Base-by-base conservation (phyloP, 2,113 vertebrate genomes). In the Leptobrachium ailaonicum region DNA sequence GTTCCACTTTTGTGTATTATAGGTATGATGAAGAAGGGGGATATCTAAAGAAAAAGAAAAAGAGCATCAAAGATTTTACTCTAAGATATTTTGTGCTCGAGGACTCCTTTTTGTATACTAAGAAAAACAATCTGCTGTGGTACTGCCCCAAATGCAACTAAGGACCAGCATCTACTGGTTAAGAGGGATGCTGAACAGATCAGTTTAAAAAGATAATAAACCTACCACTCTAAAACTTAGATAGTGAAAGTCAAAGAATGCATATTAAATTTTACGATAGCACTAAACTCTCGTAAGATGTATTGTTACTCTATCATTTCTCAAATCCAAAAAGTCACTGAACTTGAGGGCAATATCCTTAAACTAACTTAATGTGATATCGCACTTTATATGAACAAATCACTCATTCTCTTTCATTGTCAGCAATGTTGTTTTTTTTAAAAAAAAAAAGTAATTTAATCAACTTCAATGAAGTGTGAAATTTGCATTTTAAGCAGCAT, bases 391-490 rank as follows among this genome's bases (percentile, higher is more conserved):
- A 54, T 75, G 53, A 20, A 42, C 73, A 58, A 62, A 75, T 75
- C 64, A 20, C 64, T 62, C 40, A 67, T 68, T 67, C 42, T 80
- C 42, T 44, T 11, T 69, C 41, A 58, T 63, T 50, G 71, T 81
- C 79, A 81, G 79, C 79, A 75, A 69, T 64, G 75, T 81, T 81
- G 20, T 32, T 32, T 40, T 74, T 68, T 45, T 54, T 5, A 50
- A 50, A 50, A 50, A 47, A 47, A 47, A 74, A 68, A 74, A 75
- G 54, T 13, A n/a, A 47, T 67, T 81, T 81, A 75, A 81, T 74
- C 73, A 75, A 45, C 75, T 50, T 75, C 79, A 75, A 62, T 81
- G 64, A 75, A 81, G 64, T 80, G 72, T 80, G 79, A 75, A 80
- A 75, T 75, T 62, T 60, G 71, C 79, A 69, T 58, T 75, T 43